phyloP scores from a whole-genome alignment of 1,140 invertebrate species.

The Cataglyphis hispanica region DNA sequence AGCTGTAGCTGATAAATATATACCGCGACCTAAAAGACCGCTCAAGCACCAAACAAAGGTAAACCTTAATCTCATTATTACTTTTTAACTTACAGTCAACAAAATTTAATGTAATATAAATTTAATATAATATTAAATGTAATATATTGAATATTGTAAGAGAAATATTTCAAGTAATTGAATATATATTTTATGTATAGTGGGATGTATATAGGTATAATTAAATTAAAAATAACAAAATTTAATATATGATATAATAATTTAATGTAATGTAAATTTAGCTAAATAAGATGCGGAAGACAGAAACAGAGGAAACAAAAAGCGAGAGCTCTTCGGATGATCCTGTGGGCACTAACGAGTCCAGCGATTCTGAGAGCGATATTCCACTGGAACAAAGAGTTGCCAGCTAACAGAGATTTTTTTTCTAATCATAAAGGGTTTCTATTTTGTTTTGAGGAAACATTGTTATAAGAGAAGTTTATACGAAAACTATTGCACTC shows the following conservation, averaged over 20 bases:
- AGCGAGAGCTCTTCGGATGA: constrained; percentile 59
- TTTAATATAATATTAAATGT: not conserved
- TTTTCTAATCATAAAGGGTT: constrained; percentile 33
- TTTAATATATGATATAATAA: not conserved
- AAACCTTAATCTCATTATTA: constrained; percentile 3
- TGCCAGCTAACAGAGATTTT: constrained; percentile 68
- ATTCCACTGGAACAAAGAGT: constrained; percentile 73
- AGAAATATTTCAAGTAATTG: not conserved
- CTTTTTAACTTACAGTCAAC: not conserved
- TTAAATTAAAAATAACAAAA: constrained; percentile 2
- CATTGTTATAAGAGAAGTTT: not conserved
- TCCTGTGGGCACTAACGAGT: constrained; percentile 43
- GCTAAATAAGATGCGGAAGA: constrained; percentile 41
- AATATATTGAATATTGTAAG: constrained; percentile 5
- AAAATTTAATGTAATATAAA: constrained; percentile 8
- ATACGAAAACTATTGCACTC: constrained; percentile 13
- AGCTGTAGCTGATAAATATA: constrained; percentile 84
- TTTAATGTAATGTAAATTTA: constrained; percentile 32
- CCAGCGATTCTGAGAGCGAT: constrained; percentile 77
- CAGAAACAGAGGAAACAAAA: constrained; percentile 25
- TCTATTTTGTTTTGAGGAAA: not conserved
- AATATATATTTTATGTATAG: not conserved
- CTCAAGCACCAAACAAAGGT: constrained; percentile 75
- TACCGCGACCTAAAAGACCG: constrained; percentile 79
- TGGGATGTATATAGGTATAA: not conserved